Evolutionary conservation across 2,797 vertebrate genomes (phyloP), one percentile per base, ranked within the genome.

Genomic region (Saxicola maurus): DNA sequence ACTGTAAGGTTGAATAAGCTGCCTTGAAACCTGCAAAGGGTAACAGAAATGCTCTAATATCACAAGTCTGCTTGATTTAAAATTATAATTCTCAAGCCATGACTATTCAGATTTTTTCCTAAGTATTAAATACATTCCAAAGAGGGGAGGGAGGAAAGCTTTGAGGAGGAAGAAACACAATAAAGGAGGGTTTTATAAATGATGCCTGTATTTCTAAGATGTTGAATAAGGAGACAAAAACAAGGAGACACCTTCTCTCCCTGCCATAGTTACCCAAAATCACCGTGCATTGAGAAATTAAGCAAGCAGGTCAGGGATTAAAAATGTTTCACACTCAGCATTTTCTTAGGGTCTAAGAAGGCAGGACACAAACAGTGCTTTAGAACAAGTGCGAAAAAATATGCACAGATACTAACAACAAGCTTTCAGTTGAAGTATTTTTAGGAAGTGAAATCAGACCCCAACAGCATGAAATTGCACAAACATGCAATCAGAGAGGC

Each of bases 1-100:
- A 97, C 90, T 95, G 96, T 96, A 96, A 97, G 97, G 97, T 97
- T 93, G 96, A 97, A 96, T 96, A 96, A 97, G 92, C 96, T 96
- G 96, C 96, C 96, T 96, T 96, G 91, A 95, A 97, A 96, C 95
- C 95, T 96, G 97, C 95, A 97, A 97, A 97, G 96, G 96, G 96
- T 96, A 97, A 96, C 91, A 35, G 95, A 95, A 96, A 95, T 84
- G 66, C 92, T 96, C 92, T 91, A 92, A 90, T 93, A 95, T 80
- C 90, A 92, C 91, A 94, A 94, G 93, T 84, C 74, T 80, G 86
- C 77, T 96, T 62, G 90, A 97, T 96, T 95, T 96, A 95, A 96
- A 97, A 96, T 95, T 96, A 95, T 95, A 95, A 96, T 96, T 96
- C 93, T 94, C 89, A 94, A 93, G 89, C 90, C 94, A 94, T 64